Evolutionary conservation across 23 tunicate genomes (phyloP).

Genomic region (Diplosoma virens): DNA sequence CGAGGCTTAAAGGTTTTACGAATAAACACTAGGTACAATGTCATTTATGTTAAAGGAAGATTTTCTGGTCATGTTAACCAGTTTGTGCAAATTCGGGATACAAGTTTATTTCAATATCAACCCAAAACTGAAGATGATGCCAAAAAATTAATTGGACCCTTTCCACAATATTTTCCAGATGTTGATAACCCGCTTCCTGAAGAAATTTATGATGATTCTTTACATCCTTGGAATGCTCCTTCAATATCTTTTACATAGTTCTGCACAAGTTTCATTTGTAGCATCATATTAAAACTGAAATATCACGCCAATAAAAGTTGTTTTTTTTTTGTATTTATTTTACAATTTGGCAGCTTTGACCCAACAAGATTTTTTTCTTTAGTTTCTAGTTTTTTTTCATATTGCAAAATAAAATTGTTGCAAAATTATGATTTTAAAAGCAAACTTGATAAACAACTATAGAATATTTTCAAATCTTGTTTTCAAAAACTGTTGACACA

Average conservation of each 20-base stretch:
- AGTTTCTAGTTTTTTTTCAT: no score
- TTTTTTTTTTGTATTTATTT: no score
- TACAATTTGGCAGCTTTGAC: no score
- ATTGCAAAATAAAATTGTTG: no score
- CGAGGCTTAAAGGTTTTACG: constrained; percentile 64
- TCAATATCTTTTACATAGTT: constrained; percentile 35
- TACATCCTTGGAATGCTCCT: constrained; percentile 50
- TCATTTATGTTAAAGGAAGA: constrained; percentile 87
- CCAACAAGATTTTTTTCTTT: no score
- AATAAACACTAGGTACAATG: constrained; percentile 87
- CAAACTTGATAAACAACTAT: no score
- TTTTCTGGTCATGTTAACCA: constrained; percentile 87
- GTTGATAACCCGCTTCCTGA: constrained; percentile 51
- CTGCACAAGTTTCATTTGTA: no score
- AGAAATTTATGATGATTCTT: constrained; percentile 68
- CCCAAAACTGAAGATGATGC: constrained; percentile 65
- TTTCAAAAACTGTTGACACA: no score
- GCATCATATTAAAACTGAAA: no score
- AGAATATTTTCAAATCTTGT: no score
- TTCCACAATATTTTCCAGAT: constrained; percentile 54
- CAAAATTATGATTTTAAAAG: no score
- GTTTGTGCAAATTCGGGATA: constrained; percentile 77
- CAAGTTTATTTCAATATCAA: constrained; percentile 21
- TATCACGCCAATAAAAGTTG: no score
- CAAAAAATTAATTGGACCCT: constrained; percentile 42